Base-by-base conservation (phyloP, 2,797 vertebrate species). In the Euphonia xanthogaster region DNA sequence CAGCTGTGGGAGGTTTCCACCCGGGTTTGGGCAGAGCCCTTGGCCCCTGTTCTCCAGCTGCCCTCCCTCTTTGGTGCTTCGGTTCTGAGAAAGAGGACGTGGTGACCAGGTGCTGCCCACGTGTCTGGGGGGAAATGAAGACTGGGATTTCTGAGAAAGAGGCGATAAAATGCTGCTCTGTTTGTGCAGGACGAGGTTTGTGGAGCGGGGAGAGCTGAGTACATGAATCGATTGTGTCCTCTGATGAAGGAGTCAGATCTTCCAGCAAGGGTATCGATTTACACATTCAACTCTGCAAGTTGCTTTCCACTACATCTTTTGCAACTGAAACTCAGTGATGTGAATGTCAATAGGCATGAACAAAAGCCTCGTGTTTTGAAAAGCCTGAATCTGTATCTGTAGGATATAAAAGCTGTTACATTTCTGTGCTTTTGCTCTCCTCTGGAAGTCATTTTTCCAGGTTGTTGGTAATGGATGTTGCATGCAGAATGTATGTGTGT, bases 101-200 rank as follows among this genome's bases (percentile, higher is more conserved):
- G 51, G 48, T 4, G 4, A 54, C 39, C 7, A 4, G 40, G 39
- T 51, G 67, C 79, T 73, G 61, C 86, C 61, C 42, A 39, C 3
- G 2, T 18, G 10, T 61, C 63, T 53, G 1, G 31, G 11, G 6
- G 24, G 16, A 40, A 88, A 77, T 15, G 42, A 31, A 48, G 11
- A 4, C 4, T 23, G 30, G 51, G 25, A 40, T 60, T 60, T 82
- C 61, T 58, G 45, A 65, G 44, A 20, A 57, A 31, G 10, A 71
- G 37, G 40, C 0, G 2, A 58, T 14, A 65, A 92, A 91, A n/a
- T 4, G 33, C 15, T 15, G 11, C 1, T 82, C 45, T 33, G 42
- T 87, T 90, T 40, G 70, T 0, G 0, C 65, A 42, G n/a, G 18
- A 60, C 0, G 2, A 0, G 5, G 27, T 39, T 55, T 63, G 53